These are phyloP conservation scores for Halotydeus destructor DNA, from an alignment of 1,140 invertebrate genomes.

Conservation along the genomic window DNA sequence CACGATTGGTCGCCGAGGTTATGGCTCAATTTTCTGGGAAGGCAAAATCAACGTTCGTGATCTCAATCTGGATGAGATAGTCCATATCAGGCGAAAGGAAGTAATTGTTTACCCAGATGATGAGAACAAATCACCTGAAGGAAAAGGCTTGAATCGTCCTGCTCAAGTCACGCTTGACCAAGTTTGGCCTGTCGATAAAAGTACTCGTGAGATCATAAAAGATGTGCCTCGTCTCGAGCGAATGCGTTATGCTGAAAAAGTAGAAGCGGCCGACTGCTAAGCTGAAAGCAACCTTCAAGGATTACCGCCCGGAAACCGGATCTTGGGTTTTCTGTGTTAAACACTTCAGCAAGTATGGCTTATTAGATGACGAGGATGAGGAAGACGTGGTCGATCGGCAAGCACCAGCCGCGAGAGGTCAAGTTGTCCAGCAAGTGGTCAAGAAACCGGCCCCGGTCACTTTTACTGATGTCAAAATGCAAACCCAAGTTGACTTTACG, in stretches of 20 bases:
- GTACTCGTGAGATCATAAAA: constrained; percentile 51
- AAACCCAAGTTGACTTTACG: too few relatives aligned
- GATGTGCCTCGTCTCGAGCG: constrained; percentile 45
- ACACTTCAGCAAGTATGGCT: constrained; percentile 49
- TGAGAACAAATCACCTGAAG: constrained; percentile 45
- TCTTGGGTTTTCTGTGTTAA: constrained; percentile 69
- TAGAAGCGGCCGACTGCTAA: constrained; percentile 62
- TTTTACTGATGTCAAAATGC: too few relatives aligned
- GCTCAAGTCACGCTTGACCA: constrained; percentile 77
- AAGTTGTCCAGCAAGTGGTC: neutral
- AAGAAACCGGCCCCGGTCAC: too few relatives aligned
- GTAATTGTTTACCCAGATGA: constrained; percentile 43
- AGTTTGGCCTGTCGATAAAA: constrained; percentile 83
- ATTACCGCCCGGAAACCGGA: constrained; percentile 82
- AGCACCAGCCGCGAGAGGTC: constrained; percentile 3
- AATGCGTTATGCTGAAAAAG: constrained; percentile 68
- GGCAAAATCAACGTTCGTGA: constrained; percentile 67
- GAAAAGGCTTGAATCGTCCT: constrained; percentile 64
- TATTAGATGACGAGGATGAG: constrained; percentile 73
- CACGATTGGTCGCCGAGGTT: constrained; percentile 66
- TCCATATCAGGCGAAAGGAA: constrained; percentile 39
- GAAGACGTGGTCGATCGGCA: constrained; percentile 27
- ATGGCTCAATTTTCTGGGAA: constrained; percentile 75
- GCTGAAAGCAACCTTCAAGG: constrained; percentile 69
- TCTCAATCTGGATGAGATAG: constrained; percentile 67